Evolutionary conservation across 2,797 vertebrate genomes (phyloP).

Genomic region (Eremophila alpestris): DNA sequence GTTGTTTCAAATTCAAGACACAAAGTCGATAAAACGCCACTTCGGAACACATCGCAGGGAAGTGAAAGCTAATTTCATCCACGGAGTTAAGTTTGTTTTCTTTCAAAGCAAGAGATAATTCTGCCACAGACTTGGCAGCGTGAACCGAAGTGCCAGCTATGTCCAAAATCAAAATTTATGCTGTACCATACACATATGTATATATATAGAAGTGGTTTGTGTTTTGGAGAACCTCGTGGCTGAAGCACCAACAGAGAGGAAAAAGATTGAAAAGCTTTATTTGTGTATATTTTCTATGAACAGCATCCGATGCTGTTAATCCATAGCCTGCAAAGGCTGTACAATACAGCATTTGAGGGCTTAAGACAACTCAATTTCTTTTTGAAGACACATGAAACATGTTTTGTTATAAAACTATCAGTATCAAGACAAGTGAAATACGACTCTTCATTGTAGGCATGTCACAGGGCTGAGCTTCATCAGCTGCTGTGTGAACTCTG

Average conservation of each 20-base stretch:
- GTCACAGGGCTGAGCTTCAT: not conserved
- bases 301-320: not conserved
- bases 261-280: slow-evolving; percentile 10
- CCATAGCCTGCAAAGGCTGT: not conserved
- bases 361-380: not conserved
- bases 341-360: not conserved
- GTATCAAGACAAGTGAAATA: not conserved
- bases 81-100: not conserved
- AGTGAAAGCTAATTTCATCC: not conserved
- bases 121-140: not conserved
- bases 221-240: not conserved
- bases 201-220: not conserved
- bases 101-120: not conserved
- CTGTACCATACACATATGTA: not conserved
- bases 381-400: not conserved
- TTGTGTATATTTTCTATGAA: not conserved
- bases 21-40: not conserved
- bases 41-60: not conserved
- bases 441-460: not conserved
- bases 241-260: slow-evolving; percentile 24
- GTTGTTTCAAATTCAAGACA: slow-evolving; percentile 12
- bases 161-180: not conserved
- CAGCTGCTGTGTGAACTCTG: not conserved
- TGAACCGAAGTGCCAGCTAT: not conserved
- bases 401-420: slow-evolving; percentile 3